phyloP scores from a whole-genome alignment of 2,797 vertebrate species.

The Malacoraja senta region DNA sequence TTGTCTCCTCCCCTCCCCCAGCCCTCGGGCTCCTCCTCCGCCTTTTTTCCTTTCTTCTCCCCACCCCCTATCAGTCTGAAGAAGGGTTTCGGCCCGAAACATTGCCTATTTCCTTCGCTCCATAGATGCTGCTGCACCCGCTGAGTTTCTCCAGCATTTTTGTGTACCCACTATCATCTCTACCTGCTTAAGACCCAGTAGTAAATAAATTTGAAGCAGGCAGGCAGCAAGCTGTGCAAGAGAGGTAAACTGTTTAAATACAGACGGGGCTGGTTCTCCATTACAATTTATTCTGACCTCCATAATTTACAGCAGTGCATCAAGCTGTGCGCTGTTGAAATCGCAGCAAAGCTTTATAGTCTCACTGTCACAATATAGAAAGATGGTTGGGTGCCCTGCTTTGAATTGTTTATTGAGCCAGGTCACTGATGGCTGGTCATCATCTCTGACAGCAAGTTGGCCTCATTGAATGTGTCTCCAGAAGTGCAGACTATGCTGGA shows the following conservation, averaged over 20 bases:
- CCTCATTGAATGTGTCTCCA: too few relatives aligned
- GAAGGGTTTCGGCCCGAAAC: too few relatives aligned
- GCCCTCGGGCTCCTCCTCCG: too few relatives aligned
- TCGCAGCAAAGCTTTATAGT: neutral
- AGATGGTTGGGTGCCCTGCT: neutral
- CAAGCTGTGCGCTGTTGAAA: slow-evolving; percentile 1
- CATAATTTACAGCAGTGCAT: neutral
- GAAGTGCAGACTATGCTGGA: too few relatives aligned
- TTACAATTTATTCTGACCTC: slow-evolving; percentile 27
- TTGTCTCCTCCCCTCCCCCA: too few relatives aligned
- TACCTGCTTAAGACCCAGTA: neutral
- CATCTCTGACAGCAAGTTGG: too few relatives aligned
- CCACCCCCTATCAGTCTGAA: too few relatives aligned
- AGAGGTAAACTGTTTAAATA: slow-evolving; percentile 19
- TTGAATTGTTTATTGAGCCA: neutral
- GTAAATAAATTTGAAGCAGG: neutral
- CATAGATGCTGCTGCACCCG: too few relatives aligned
- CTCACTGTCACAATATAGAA: neutral
- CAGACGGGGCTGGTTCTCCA: neutral
- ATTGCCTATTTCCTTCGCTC: too few relatives aligned
- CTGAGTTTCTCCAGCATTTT: too few relatives aligned
- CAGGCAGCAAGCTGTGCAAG: neutral
- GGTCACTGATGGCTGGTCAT: neutral
- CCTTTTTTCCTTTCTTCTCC: too few relatives aligned
- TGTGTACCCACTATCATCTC: neutral